Evolutionary conservation across 1,140 invertebrate species (phyloP).

Genomic region (Drosophila bocki): DNA sequence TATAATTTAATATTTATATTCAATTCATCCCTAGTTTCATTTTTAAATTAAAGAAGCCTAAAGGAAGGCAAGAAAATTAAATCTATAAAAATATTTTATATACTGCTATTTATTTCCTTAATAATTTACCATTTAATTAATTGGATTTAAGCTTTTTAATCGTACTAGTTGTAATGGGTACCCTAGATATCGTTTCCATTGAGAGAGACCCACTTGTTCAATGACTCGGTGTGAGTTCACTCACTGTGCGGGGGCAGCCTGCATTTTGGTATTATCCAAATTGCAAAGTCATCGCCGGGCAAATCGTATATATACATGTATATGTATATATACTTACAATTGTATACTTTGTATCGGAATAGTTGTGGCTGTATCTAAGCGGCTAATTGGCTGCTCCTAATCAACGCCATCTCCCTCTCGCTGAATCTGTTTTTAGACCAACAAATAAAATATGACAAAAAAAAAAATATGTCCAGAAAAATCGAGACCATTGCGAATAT

Average conservation of each 20-base stretch:
- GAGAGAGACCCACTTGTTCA: constrained; percentile 14
- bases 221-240: constrained; percentile 25
- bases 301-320: neutral
- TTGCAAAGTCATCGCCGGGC: constrained; percentile 26
- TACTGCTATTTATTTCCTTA: neutral
- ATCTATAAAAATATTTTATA: neutral
- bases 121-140: neutral
- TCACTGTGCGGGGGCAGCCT: constrained; percentile 22
- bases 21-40: neutral
- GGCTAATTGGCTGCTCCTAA: constrained; percentile 55
- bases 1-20: no score
- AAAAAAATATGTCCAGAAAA: constrained; percentile 1
- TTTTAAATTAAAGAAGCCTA: no score
- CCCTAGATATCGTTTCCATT: neutral
- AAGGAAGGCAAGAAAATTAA: neutral
- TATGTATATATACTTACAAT: neutral
- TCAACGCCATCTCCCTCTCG: constrained; percentile 26
- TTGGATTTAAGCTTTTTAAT: neutral
- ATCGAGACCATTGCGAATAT: constrained; percentile 39
- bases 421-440: constrained; percentile 39
- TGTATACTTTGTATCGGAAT: constrained; percentile 1
- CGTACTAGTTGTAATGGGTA: neutral
- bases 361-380: constrained; percentile 11
- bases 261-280: constrained; percentile 25
- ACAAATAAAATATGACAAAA: neutral